These are phyloP conservation scores for Amazona finschi DNA, from an alignment of 2,797 vertebrate species.

Conservation along the genomic window DNA sequence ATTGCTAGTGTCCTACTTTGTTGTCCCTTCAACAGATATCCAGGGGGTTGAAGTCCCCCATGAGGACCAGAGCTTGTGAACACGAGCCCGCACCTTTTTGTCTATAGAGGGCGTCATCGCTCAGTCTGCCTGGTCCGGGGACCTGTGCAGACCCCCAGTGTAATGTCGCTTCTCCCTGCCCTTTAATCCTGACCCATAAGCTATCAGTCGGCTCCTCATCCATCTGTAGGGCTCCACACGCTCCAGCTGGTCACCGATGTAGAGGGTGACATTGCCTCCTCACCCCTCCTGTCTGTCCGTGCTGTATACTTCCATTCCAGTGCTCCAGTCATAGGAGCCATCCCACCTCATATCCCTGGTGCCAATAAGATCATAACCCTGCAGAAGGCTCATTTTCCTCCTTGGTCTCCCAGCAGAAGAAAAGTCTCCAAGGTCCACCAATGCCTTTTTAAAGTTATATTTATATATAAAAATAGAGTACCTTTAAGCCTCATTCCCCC, in stretches of 20 bases:
- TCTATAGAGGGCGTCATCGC: not conserved
- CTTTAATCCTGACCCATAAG: not conserved
- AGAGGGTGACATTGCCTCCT: not conserved
- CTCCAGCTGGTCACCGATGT: not conserved
- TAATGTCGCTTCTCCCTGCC: not conserved
- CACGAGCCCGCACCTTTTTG: not conserved
- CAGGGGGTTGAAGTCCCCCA: not conserved
- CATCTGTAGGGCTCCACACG: not conserved
- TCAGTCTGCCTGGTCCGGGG: rapidly evolving
- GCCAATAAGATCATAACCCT: not conserved
- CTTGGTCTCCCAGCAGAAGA: not conserved
- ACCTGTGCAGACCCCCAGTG: not conserved
- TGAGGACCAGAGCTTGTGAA: not conserved
- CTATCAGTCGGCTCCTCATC: not conserved
- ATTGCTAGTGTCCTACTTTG: not conserved
- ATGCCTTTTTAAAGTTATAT: not conserved
- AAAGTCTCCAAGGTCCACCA: not conserved
- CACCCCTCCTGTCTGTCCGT: not conserved
- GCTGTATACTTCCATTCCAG: not conserved
- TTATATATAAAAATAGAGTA: not conserved
- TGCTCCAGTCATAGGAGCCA: not conserved
- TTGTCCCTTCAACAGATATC: not conserved
- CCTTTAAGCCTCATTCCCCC: not conserved
- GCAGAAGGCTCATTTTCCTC: not conserved
- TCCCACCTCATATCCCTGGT: not conserved